Base-by-base conservation (phyloP, 64 coral and sea anemone species). In the Trachythela sp. region DNA sequence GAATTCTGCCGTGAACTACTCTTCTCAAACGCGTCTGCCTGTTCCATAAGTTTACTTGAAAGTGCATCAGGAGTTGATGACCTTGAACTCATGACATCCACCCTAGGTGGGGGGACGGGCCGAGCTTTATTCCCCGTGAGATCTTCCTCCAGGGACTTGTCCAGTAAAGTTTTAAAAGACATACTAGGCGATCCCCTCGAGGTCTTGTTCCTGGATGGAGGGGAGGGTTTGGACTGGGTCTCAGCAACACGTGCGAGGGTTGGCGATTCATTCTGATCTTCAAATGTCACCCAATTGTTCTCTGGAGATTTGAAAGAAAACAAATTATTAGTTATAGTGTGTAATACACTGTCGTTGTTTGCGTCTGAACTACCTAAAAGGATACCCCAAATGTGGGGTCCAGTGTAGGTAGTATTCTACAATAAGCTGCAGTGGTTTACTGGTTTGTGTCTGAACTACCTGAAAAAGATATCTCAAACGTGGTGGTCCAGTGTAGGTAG, bases 221-320 rank as follows among this genome's bases (percentile, higher is more conserved):
- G 15, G 0, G 75, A 14, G 37, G 75, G 37, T 38, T 15, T 2
- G 15, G 2, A 29, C 15, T 80, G 20, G 9, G 33, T 18, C 35
- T 35, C 4, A 6, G 31, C 3, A 9, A 9, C 3, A 6, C 20
- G 26, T 34, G 75, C 4, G 15, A 0, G 9, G 13, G 2, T 39
- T 80, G 75, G 9, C 0, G 33, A 8, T 35, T 80, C 33, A 13
- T 22, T 10, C 29, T n/a, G 68, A 35, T 80, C 37, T 35, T 80
- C 75, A 35, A 80, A 80, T 39, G 30, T 80, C 15, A 80, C 75
- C 75, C 75, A 80, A 80, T 39, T 18, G 75, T 39, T 80, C 15
- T 2, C 33, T 35, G 75, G 33, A 80, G 20, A 34, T 80, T 22
- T 24, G 17, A 64, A 64, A 26, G 0, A 2, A 59, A 64, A 64